Percentiles rank a stretch among this genome's conserved stretches.
phyloP scores from a whole-genome alignment of 1,140 invertebrate species.

The Tetramorium simillimum region DNA sequence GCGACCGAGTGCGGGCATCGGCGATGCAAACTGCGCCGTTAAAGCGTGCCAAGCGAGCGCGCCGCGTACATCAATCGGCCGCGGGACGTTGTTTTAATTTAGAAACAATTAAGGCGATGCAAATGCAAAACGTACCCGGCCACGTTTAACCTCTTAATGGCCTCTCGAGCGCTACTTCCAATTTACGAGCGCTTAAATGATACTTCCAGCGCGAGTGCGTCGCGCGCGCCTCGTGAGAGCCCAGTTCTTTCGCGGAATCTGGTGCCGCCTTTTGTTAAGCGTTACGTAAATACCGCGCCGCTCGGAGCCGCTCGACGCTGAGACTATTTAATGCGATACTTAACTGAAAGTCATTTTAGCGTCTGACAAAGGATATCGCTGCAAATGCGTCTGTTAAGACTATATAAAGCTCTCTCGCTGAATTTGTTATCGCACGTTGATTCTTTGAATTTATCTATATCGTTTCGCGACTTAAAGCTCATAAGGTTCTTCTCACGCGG shows the following conservation, averaged over 20 bases:
- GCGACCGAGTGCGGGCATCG: background rate
- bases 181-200: constrained; percentile 66
- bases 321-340: constrained; percentile 6
- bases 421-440: background rate
- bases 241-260: background rate
- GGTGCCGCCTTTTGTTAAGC: background rate
- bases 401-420: background rate
- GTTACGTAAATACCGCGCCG: background rate
- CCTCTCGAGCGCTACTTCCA: constrained; percentile 53
- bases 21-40: background rate
- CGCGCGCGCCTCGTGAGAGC: background rate
- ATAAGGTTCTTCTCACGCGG: background rate
- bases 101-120: constrained; percentile 69
- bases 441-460: constrained; percentile 13
- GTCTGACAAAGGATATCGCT: background rate
- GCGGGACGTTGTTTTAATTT: constrained; percentile 61
- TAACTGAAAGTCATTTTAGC: background rate
- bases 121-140: constrained; percentile 58
- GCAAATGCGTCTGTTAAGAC: constrained; percentile 5
- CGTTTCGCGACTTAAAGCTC: background rate
- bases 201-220: background rate
- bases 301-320: background rate
- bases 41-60: background rate
- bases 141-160: constrained; percentile 69
- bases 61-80: background rate